Conservation (phyloP, 2,888 invertebrate species). For the Mactromeris polynyma region DNA sequence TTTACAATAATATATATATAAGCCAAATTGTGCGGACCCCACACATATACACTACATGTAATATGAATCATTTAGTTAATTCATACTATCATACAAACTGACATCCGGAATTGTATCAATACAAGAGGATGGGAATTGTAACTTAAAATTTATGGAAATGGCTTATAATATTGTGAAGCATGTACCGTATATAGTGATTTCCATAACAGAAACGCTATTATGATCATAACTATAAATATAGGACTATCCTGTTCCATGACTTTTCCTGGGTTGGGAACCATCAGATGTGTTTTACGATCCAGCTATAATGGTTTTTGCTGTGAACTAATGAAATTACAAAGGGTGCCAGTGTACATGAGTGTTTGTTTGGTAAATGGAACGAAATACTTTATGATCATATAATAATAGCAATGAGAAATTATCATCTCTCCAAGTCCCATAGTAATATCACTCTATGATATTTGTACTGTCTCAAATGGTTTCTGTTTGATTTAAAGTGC, state of each 20-base stretch:
- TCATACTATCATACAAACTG: not conserved
- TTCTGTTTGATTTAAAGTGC: not conserved
- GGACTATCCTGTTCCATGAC: not conserved
- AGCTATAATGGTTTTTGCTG: slow-evolving; percentile 56
- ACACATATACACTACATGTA: not conserved
- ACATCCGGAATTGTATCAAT: not conserved
- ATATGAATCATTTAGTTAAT: not conserved
- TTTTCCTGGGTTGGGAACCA: slow-evolving; percentile 26
- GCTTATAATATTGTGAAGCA: not conserved
- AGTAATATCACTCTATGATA: not conserved
- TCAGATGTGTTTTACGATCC: slow-evolving; percentile 51
- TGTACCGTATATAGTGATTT: not conserved
- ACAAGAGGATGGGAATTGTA: not conserved
- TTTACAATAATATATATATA: too few species aligned
- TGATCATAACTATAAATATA: not conserved
- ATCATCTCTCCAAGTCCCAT: not conserved
- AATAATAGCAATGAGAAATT: not conserved
- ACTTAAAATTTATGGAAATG: slow-evolving; percentile 17
- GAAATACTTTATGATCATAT: not conserved
- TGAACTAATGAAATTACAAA: slow-evolving; percentile 56
- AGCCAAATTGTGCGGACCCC: not conserved
- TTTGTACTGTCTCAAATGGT: not conserved
- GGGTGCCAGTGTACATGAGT: slow-evolving; percentile 23
- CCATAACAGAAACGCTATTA: not conserved
- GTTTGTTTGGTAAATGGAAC: slow-evolving; percentile 1